A percentile compares a stretch with the other conserved stretches of the same genome.
Conservation (phyloP, 2,888 invertebrate genomes). For the Limnephilus rhombicus region DNA sequence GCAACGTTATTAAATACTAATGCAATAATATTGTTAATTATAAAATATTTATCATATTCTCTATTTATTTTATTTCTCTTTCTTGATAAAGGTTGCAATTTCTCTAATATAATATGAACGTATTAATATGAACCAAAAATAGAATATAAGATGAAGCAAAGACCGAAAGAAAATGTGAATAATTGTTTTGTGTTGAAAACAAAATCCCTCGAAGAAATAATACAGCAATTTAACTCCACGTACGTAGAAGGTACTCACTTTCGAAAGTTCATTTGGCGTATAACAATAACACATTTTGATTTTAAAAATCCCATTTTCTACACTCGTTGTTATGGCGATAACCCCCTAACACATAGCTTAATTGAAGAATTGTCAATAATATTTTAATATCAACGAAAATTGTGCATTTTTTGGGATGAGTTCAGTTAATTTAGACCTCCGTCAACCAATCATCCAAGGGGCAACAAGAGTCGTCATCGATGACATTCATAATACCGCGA, state of each 20-base stretch:
- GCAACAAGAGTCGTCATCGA: not conserved
- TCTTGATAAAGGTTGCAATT: not conserved
- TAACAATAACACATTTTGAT: not conserved
- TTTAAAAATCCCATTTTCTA: not conserved
- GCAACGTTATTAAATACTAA: not conserved
- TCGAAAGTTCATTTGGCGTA: not conserved
- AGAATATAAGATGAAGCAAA: too few relatives aligned
- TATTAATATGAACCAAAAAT: not conserved
- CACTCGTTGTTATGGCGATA: too few relatives aligned
- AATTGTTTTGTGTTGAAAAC: not conserved
- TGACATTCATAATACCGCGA: not conserved
- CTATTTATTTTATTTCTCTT: too few relatives aligned
- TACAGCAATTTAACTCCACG: not conserved
- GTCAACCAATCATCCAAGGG: not conserved
- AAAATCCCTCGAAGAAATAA: not conserved
- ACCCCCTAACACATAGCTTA: too few relatives aligned
- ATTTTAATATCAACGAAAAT: not conserved
- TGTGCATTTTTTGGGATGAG: not conserved
- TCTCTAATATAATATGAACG: too few relatives aligned
- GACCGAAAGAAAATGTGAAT: not conserved
- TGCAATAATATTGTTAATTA: not conserved
- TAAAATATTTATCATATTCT: not conserved
- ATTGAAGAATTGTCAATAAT: too few relatives aligned
- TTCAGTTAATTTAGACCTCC: not conserved
- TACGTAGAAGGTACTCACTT: not conserved